phyloP scores from a whole-genome alignment of 23 tunicate species.

The Corella eumyota region DNA sequence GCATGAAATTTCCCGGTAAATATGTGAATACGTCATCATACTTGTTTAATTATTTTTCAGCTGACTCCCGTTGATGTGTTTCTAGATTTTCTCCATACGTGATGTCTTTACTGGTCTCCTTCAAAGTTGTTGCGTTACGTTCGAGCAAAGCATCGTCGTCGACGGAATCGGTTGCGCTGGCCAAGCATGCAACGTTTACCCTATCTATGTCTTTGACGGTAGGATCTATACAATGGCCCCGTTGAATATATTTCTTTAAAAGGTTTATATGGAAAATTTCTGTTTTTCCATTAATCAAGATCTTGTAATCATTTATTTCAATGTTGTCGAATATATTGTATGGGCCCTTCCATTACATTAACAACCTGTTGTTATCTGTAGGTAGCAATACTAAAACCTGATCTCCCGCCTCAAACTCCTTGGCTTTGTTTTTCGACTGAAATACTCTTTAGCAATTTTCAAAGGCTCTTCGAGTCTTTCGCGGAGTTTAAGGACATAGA shows the following conservation, averaged over 20 bases:
- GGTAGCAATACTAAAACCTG: slow-evolving; percentile 12
- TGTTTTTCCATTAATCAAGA: not conserved
- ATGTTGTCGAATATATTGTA: not conserved
- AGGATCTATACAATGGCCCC: too few relatives aligned
- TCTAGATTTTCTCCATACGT: too few relatives aligned
- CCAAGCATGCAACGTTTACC: not conserved
- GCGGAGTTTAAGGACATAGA: slow-evolving; percentile 3
- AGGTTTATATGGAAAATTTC: slow-evolving; percentile 6
- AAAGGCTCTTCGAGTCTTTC: slow-evolving; percentile 9
- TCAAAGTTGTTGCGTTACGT: not conserved
- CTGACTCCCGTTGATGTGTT: not conserved
- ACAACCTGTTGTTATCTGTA: slow-evolving; percentile 14
- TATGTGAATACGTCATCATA: slow-evolving; percentile 2
- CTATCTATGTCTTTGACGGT: not conserved
- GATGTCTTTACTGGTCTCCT: too few relatives aligned
- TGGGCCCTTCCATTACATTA: slow-evolving; percentile 8
- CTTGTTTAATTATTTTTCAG: not conserved
- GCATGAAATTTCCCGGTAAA: not conserved
- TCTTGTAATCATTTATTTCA: not conserved
- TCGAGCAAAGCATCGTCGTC: slow-evolving; percentile 8
- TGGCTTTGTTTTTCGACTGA: not conserved
- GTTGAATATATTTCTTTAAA: slow-evolving; percentile 6
- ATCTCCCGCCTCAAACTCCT: not conserved
- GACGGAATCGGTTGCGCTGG: slow-evolving; percentile 2
- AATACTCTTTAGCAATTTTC: slow-evolving; percentile 4